Percentiles rank a stretch among this genome's conserved stretches.
Evolutionary conservation across 2,888 invertebrate species (phyloP).

Genomic region (Melanotus villosus): DNA sequence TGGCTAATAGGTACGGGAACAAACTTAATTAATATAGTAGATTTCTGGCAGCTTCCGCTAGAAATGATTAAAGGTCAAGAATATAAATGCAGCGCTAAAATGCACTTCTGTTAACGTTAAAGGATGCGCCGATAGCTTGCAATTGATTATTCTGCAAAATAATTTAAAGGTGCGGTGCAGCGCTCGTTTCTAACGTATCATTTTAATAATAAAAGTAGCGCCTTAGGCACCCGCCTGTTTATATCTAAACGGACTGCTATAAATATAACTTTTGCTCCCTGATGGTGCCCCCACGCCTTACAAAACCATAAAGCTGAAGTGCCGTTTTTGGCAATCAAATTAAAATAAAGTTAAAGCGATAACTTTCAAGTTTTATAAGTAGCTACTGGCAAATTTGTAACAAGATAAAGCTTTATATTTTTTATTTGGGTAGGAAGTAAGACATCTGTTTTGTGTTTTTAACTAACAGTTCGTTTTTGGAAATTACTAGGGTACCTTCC

Average conservation of each 20-base stretch:
- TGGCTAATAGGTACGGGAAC: constrained; percentile 20
- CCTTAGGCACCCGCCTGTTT: neutral
- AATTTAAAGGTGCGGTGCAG: neutral
- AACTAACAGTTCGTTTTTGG: too few relatives aligned
- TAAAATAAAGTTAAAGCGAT: too few relatives aligned
- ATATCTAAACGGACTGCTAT: neutral
- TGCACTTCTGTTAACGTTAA: neutral
- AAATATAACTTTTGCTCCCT: constrained; percentile 8
- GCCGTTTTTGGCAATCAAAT: too few relatives aligned
- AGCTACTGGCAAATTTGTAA: too few relatives aligned
- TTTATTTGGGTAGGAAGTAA: too few relatives aligned
- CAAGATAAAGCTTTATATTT: too few relatives aligned
- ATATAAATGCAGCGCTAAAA: neutral
- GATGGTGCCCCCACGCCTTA: constrained; percentile 2
- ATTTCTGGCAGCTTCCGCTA: neutral
- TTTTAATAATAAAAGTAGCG: neutral
- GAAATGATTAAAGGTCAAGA: neutral
- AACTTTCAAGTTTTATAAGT: too few relatives aligned
- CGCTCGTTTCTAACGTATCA: neutral
- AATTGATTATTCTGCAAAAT: too few relatives aligned
- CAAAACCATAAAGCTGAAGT: too few relatives aligned
- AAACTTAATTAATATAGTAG: constrained; percentile 11
- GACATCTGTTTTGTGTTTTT: too few relatives aligned
- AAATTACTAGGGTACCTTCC: neutral
- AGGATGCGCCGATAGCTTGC: too few relatives aligned